A percentile compares a stretch with the other conserved stretches of the same genome.
Evolutionary conservation across 1,140 invertebrate species (phyloP).

Genomic region (silkworm (Bombyx mori)): ASM3026992v2 NC_085119.1:3921001-3921500

Average conservation of each 20-base stretch:
- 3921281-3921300: constrained; percentile 9
- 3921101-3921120: background rate
- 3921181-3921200: constrained; percentile 26
- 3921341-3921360: constrained; percentile 2
- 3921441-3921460: too few species aligned
- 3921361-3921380: constrained; percentile 3
- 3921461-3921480: too few species aligned
- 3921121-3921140: too few species aligned
- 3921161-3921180: constrained; percentile 26
- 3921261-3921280: constrained; percentile 6
- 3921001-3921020: too few species aligned
- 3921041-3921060: too few species aligned
- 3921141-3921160: constrained; percentile 1
- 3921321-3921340: constrained; percentile 10
- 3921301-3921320: background rate
- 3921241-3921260: constrained; percentile 6
- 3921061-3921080: too few species aligned
- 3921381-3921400: constrained; percentile 5
- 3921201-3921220: constrained; percentile 27
- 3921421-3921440: too few species aligned
- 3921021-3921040: too few species aligned
- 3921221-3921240: constrained; percentile 5
- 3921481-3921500: too few species aligned
- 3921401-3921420: too few species aligned
- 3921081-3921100: too few species aligned